A percentile compares a stretch with the other conserved stretches of the same genome.
phyloP scores from a whole-genome alignment of 2,113 vertebrate species.

The Arvicanthis niloticus region DNA sequence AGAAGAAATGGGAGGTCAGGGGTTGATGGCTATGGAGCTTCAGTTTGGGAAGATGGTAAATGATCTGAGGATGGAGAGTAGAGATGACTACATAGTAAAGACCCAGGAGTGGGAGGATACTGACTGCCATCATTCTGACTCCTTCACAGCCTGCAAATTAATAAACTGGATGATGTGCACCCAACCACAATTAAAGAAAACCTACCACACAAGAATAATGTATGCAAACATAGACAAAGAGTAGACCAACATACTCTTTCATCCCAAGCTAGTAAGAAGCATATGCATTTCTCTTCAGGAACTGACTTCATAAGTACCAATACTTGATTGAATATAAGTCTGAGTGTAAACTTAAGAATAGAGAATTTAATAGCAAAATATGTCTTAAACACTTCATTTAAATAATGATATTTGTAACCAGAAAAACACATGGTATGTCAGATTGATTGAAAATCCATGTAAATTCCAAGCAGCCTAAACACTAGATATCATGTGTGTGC shows the following conservation, averaged over 20 bases:
- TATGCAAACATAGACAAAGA: background rate
- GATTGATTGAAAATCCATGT: background rate
- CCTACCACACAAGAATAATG: background rate
- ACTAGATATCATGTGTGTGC: background rate
- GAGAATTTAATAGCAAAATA: constrained; percentile 33
- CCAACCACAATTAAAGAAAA: background rate
- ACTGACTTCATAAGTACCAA: background rate
- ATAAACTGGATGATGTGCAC: background rate
- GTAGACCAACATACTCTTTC: background rate
- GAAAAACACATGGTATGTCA: background rate
- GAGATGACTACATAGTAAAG: background rate
- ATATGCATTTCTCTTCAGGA: background rate
- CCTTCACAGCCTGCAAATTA: background rate
- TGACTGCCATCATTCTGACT: background rate
- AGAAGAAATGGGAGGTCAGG: background rate
- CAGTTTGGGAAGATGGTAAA: background rate
- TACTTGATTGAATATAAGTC: background rate
- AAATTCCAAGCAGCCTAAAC: background rate
- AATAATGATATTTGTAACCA: background rate
- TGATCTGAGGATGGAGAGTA: background rate
- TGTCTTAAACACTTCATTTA: constrained; percentile 35
- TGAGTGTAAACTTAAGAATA: constrained; percentile 22
- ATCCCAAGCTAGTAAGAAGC: background rate
- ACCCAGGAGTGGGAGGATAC: background rate
- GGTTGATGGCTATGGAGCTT: background rate